These are phyloP conservation scores for Nephrotoma guestfalica DNA, from an alignment of 2,888 invertebrate species.

Conservation along the genomic window DNA sequence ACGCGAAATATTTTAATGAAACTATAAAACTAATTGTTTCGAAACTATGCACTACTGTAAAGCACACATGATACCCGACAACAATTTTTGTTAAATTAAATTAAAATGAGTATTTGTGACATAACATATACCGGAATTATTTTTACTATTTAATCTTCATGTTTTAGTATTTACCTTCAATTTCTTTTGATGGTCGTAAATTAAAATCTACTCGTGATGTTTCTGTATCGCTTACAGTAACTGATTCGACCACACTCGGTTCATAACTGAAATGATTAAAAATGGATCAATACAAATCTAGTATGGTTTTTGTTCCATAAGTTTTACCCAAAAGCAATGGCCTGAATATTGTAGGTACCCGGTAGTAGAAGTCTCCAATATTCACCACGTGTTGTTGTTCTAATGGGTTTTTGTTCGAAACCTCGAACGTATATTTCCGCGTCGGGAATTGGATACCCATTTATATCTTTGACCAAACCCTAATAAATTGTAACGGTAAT, in stretches of 20 bases:
- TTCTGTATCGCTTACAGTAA: conserved; percentile 28
- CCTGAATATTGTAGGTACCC: conserved; percentile 66
- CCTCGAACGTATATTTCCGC: conserved; percentile 64
- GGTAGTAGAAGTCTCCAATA: conserved; percentile 90
- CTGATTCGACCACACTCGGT: conserved; percentile 29
- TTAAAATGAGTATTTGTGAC: neutral
- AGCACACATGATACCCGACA: conserved; percentile 16
- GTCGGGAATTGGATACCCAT: conserved; percentile 35
- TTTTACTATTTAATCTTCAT: neutral
- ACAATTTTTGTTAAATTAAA: conserved; percentile 17
- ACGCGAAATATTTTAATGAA: neutral
- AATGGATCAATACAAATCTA: conserved; percentile 6
- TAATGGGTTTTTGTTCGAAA: conserved; percentile 61
- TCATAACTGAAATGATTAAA: conserved; percentile 34
- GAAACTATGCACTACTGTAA: neutral
- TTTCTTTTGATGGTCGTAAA: conserved; percentile 23
- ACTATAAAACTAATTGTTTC: neutral
- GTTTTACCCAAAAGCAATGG: conserved; percentile 54
- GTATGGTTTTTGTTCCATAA: neutral
- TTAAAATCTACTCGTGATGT: conserved; percentile 28
- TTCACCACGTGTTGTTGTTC: conserved; percentile 68
- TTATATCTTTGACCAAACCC: conserved; percentile 29
- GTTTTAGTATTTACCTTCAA: neutral
- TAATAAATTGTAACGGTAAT: conserved; percentile 7
- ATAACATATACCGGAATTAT: conserved; percentile 22